Base-by-base conservation (phyloP, 2,888 invertebrate species). In the Chamaedrilus cognettii region DNA sequence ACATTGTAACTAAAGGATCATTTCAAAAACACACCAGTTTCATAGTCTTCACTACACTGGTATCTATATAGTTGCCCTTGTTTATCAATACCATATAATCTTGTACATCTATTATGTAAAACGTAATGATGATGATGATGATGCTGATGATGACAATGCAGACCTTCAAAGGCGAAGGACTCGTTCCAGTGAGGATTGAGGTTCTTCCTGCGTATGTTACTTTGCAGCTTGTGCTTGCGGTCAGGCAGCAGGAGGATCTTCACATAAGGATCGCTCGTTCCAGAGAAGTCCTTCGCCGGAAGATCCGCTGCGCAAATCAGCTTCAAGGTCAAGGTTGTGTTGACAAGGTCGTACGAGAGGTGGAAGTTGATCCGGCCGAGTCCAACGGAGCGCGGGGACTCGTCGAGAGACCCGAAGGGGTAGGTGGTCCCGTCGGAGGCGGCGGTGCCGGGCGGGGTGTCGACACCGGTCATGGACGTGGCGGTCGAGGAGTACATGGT, bases 161-260 rank as follows among this genome's bases (percentile, higher is more conserved):
- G 7, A 52, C 86, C 93, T 82, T 82, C 82, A 77, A 82, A 82
- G 28, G 79, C 75, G 74, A 82, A 82, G 64, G 79, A 78, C 72
- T 82, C 82, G 74, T 82, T 82, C 82, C 82, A 82, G 52, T 78
- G 74, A 5, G 82, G 82, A 72, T 82, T 82, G 59, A 82, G 74
- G 68, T 80, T 82, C 71, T 77, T 76, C 74, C 80, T 78, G 74
- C 81, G 80, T 60, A 81, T 80, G 74, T 82, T 82, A 34, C 82
- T 82, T 64, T 79, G 75, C 64, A 82, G 75, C 76, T 82, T 81
- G 69, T 68, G 62, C 58, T 69, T 69, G 49, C 64, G 80, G 73
- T 81, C 82, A 3, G 82, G 82, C 71, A 82, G 75, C 52, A 82
- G 75, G 70, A 81, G 72, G 64, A 81, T 80, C 75, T 80, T 81